A percentile compares a stretch with the other conserved stretches of the same genome.
phyloP scores from a whole-genome alignment of 2,113 vertebrate genomes.

The Leptobrachium leishanense region DNA sequence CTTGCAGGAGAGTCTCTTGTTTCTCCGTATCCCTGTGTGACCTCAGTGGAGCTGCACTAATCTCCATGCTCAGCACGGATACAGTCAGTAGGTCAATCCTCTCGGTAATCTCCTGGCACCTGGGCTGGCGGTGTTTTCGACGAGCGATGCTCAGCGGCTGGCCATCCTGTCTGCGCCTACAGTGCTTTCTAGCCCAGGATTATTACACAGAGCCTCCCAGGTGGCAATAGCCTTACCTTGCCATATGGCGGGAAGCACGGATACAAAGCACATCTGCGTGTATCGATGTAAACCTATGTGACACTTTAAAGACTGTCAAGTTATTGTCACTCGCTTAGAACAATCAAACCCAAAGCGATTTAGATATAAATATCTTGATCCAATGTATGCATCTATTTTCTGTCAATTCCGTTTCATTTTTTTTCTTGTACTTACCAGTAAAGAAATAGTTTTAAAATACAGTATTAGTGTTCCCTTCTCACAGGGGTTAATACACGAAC shows the following conservation, averaged over 20 bases:
- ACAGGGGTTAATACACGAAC: too few species aligned
- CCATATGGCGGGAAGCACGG: slow-evolving; percentile 10
- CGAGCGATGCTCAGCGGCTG: neutral
- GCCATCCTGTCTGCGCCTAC: neutral
- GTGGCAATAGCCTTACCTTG: slow-evolving; percentile 19
- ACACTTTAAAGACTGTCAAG: too few species aligned
- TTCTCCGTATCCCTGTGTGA: slow-evolving; percentile 30
- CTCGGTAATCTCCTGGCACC: slow-evolving; percentile 36
- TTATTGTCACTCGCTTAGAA: too few species aligned
- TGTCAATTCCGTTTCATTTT: too few species aligned
- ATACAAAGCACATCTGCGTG: too few species aligned
- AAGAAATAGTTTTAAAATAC: too few species aligned
- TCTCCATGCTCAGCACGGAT: slow-evolving; percentile 24
- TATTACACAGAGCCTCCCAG: slow-evolving; percentile 19
- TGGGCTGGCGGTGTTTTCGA: slow-evolving; percentile 24
- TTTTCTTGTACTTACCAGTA: too few species aligned
- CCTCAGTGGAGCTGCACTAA: slow-evolving; percentile 16
- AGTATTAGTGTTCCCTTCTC: too few species aligned
- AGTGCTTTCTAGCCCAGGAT: slow-evolving; percentile 28
- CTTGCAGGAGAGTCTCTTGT: neutral
- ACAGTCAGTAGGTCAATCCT: slow-evolving; percentile 44
- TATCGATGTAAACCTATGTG: too few species aligned
- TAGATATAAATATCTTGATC: too few species aligned
- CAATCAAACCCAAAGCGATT: too few species aligned
- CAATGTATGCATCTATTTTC: too few species aligned